phyloP scores from a whole-genome alignment of 2,797 vertebrate species.

The Antrozous pallidus region DNA sequence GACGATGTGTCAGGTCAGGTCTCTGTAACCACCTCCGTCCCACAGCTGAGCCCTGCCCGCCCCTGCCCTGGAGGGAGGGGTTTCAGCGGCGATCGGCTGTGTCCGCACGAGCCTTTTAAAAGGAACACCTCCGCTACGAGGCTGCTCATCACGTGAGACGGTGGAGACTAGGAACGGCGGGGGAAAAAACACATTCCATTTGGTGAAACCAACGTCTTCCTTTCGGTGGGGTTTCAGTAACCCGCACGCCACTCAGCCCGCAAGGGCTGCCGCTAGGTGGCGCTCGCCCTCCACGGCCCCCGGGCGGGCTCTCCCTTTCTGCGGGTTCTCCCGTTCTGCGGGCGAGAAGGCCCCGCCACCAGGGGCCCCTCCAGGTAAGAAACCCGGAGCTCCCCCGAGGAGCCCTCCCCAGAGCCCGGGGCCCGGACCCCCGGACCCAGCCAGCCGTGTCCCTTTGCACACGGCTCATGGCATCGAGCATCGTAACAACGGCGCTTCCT shows the following conservation, averaged over 20 bases:
- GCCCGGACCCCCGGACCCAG: background rate
- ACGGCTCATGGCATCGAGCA: background rate
- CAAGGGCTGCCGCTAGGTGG: background rate
- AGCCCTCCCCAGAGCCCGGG: no score
- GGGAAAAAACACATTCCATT: no score
- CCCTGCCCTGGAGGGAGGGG: background rate
- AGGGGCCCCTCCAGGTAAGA: no score
- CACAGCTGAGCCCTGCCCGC: rapidly evolving
- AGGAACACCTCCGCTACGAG: background rate
- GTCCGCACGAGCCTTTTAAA: background rate
- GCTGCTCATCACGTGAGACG: background rate
- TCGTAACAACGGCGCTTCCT: background rate
- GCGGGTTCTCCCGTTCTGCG: no score
- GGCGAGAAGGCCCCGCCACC: no score
- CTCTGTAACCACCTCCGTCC: rapidly evolving
- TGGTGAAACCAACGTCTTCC: background rate
- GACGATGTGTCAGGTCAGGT: background rate
- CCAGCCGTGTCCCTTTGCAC: no score
- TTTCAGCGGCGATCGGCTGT: background rate
- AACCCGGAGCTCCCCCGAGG: background rate
- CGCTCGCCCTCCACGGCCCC: background rate
- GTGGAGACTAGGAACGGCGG: no score
- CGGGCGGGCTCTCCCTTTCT: no score
- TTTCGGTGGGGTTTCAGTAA: rapidly evolving
- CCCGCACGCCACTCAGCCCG: rapidly evolving